Conservation (phyloP, 2,888 invertebrate genomes). For the Agrotis segetum region DNA sequence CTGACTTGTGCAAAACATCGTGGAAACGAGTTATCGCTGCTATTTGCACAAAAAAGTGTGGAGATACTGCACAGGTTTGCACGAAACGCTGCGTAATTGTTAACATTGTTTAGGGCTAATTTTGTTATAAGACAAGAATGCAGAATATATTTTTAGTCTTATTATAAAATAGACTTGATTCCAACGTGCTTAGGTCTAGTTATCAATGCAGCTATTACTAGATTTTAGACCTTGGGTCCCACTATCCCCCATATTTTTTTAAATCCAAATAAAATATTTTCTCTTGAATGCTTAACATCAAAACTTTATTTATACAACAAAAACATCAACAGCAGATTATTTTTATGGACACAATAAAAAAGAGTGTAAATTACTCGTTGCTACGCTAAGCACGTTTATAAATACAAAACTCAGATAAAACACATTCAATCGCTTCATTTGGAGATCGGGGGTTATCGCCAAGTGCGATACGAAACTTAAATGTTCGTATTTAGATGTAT, state of each 20-base stretch:
- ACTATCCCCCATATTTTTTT: too few relatives aligned
- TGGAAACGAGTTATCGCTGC: constrained; percentile 43
- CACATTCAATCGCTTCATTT: constrained; percentile 35
- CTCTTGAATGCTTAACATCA: not conserved
- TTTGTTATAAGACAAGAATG: constrained; percentile 12
- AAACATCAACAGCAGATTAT: not conserved
- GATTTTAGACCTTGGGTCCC: too few relatives aligned
- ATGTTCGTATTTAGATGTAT: constrained; percentile 32
- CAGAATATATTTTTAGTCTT: not conserved
- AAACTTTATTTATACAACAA: not conserved
- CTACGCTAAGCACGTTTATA: constrained; percentile 27
- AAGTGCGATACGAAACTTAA: constrained; percentile 13
- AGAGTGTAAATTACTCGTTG: not conserved
- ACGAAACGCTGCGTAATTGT: constrained; percentile 31
- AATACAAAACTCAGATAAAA: constrained; percentile 33
- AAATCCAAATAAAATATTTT: too few relatives aligned
- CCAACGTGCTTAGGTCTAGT: not conserved
- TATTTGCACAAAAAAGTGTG: constrained; percentile 49
- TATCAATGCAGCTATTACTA: not conserved
- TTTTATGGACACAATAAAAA: not conserved
- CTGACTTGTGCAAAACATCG: constrained; percentile 49
- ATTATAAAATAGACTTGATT: not conserved
- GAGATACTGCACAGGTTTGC: constrained; percentile 43
- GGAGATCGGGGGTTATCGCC: constrained; percentile 54
- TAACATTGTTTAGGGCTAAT: constrained; percentile 34